Base-by-base conservation (phyloP, 2,797 vertebrate genomes). In the Gouania willdenowi region DNA sequence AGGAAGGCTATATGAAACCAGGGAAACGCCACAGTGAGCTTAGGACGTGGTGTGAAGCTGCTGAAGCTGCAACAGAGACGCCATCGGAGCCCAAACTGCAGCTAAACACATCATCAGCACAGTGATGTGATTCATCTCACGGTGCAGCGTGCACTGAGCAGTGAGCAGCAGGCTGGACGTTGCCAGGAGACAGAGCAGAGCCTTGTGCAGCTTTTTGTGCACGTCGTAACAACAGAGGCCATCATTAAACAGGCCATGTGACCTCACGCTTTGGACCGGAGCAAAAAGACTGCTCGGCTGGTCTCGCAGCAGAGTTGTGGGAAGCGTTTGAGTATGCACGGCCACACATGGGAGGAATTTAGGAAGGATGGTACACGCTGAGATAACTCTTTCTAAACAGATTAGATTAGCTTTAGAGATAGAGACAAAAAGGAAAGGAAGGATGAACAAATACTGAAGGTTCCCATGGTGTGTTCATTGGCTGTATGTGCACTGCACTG, bases 121-220 rank as follows among this genome's bases (percentile, higher is more conserved):
- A 64, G 70, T 75, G 61, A 65, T 32, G 57, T 66, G 70, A 80
- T 77, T 81, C 72, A 77, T 74, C 59, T 57, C 66, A 30, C n/a
- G 44, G 50, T 12, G 44, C 40, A 27, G 49, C 39, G 26, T 8
- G 10, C 50, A 36, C 33, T 26, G 39, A 43, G 26, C 42, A 36
- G 33, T 26, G 39, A 43, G 26, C 42, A 41, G 48, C 41, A 56
- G 39, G 66, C 69, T 39, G 57, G 27, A 78, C 57, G 82, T 81
- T 81, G 76, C 82, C 77, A 77, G 75, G 79, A 80, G 76, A 83
- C 76, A 66, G 70, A 68, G 60, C 49, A 41, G n/a, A n/a, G 62
- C 66, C 71, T 71, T 57, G 72, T 43, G 60, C 49, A 56, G 61
- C 62, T 59, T 64, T n/a, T 62, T 58, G 66, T 60, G 69, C 49